Evolutionary conservation across 2,113 vertebrate genomes (phyloP).

Genomic region (Saguinus imperator): DNA sequence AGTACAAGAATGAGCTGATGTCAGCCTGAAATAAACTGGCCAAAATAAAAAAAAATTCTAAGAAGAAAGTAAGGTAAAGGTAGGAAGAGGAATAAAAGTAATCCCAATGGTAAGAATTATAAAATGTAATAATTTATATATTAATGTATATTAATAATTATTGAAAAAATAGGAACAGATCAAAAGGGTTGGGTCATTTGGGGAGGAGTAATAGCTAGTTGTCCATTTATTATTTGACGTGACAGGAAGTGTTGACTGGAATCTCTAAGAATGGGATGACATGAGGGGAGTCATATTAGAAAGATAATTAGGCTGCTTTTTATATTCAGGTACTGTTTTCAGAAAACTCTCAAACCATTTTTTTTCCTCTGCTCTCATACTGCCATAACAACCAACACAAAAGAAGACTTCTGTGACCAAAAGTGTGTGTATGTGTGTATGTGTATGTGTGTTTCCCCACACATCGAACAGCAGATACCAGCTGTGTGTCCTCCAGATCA

Average conservation of each 20-base stretch:
- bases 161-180: background rate
- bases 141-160: background rate
- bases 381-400: no score
- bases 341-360: background rate
- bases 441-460: no score
- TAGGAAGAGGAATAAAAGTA: background rate
- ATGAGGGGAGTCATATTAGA: background rate
- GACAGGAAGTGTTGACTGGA: background rate
- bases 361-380: background rate
- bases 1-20: slow-evolving; percentile 27
- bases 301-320: background rate
- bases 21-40: slow-evolving; percentile 17
- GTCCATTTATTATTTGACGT: background rate
- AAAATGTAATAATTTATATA: background rate
- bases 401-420: no score
- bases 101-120: background rate
- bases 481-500: no score
- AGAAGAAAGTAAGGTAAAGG: background rate
- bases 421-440: no score
- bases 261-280: background rate
- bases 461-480: no score
- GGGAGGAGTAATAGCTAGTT: background rate
- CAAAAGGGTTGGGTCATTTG: background rate
- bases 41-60: background rate
- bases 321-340: background rate